A percentile compares a stretch with the other conserved stretches of the same genome.
Evolutionary conservation across 2,888 invertebrate species (phyloP).

Genomic region (Polydesmus complanatus): DNA sequence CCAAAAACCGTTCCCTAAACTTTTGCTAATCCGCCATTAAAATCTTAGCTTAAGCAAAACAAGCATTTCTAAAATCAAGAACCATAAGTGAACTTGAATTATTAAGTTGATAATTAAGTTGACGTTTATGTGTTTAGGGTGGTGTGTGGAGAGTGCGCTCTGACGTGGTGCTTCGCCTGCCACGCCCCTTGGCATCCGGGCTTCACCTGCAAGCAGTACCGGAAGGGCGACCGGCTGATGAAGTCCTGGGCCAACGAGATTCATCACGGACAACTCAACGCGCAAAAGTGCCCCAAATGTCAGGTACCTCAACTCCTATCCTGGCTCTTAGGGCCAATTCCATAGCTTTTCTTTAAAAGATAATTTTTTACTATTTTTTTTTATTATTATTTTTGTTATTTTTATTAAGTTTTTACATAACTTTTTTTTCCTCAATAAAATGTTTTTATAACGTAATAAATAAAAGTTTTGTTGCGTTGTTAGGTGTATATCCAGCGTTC

Average conservation of each 20-base stretch:
- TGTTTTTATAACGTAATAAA: neutral
- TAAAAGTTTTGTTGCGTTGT: conserved; percentile 11
- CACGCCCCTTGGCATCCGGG: conserved; percentile 33
- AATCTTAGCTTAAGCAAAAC: too few species aligned
- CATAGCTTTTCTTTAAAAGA: neutral
- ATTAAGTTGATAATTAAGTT: too few species aligned
- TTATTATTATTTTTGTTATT: neutral
- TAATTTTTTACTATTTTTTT: too few species aligned
- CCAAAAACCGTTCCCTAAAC: too few species aligned
- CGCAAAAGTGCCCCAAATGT: conserved; percentile 35
- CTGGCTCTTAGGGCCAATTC: neutral
- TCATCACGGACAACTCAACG: conserved; percentile 32
- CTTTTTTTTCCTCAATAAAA: neutral
- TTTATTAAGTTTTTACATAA: conserved; percentile 2
- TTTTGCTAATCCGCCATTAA: too few species aligned
- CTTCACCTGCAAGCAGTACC: conserved; percentile 30
- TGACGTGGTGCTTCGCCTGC: conserved; percentile 34
- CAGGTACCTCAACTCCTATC: conserved; percentile 25
- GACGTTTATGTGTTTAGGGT: conserved; percentile 21
- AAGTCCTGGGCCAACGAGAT: conserved; percentile 32
- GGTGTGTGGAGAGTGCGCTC: conserved; percentile 28
- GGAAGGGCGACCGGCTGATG: conserved; percentile 31
- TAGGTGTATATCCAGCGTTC: conserved; percentile 34
- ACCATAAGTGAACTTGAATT: too few species aligned
- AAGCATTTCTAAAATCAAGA: too few species aligned